Base-by-base conservation (phyloP, 2,888 invertebrate genomes). In the Drosophila neonasuta region DNA sequence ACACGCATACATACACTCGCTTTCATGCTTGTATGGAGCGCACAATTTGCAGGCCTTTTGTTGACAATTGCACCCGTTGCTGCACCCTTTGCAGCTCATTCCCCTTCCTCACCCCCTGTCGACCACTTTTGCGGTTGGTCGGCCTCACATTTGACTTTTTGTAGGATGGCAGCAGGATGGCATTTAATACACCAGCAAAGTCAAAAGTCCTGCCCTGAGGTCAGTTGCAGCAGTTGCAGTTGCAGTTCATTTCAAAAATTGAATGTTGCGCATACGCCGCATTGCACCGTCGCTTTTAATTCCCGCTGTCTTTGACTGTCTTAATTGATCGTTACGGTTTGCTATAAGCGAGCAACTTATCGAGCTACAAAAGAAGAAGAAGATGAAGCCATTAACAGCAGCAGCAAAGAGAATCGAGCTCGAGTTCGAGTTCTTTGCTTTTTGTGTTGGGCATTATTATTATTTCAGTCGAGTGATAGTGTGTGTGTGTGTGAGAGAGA, bases 141-240 rank as follows among this genome's bases (percentile, higher is more conserved):
- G 61, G 61, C 55, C 76, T 70, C 70, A 76, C 70, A 73, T 79
- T 68, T 83, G 87, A 80, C 87, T 83, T 85, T 77, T 82, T 83
- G 80, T 59, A 68, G 80, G 62, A 49, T 71, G 61, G 74, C 60
- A 77, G 74, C 72, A 60, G 74, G 68, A 71, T 66, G 80, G 79
- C 79, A 69, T 79, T 80, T 77, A 79, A 80, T 79, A 74, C 74
- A 69, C 78, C 65, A 63, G 45, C 74, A 75, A 73, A 80, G 84
- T 80, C 79, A 84, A 78, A 81, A 86, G 86, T 83, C 68, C 67
- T 51, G 67, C 56, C 57, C 69, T 59, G 57, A 64, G 80, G 68
- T 72, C 69, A 69, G 41, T 15, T 30, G n/a, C 24, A 17, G n/a
- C 24, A 17, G 54, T 36, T 45, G 58, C 68, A 65, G 61, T 63